These are phyloP conservation scores for Penaeus chinensis DNA, from an alignment of 1,140 invertebrate genomes.

Conservation along the genomic window DNA sequence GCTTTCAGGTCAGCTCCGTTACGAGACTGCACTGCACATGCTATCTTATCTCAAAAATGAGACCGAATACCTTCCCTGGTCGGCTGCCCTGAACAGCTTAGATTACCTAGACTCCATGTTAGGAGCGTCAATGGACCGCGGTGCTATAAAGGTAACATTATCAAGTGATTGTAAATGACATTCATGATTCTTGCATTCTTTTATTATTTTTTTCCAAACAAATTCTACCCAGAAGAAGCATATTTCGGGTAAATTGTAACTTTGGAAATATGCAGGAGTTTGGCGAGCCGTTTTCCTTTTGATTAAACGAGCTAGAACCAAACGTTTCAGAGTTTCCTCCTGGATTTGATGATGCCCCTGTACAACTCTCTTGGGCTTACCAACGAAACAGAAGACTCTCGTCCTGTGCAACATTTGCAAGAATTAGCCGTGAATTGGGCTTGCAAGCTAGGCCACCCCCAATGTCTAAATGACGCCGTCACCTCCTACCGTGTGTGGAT, in stretches of 20 bases:
- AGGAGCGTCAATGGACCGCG: slow-evolving; percentile 13
- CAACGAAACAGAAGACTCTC: slow-evolving; percentile 25
- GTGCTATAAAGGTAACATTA: slow-evolving; percentile 33
- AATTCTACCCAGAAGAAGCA: too few species aligned
- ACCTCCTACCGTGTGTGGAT: slow-evolving; percentile 65
- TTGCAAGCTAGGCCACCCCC: slow-evolving; percentile 39
- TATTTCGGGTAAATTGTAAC: too few species aligned
- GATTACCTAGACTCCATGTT: slow-evolving; percentile 37
- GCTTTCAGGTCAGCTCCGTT: slow-evolving; percentile 24
- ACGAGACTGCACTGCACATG: slow-evolving; percentile 32
- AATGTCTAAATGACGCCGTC: slow-evolving; percentile 64
- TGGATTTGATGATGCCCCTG: too few species aligned
- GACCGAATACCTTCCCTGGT: slow-evolving; percentile 59
- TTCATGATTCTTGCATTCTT: too few species aligned
- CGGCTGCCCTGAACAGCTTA: slow-evolving; percentile 38
- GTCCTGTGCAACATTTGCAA: slow-evolving; percentile 33
- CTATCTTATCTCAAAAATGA: slow-evolving; percentile 55
- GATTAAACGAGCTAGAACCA: too few species aligned
- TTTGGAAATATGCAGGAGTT: too few species aligned
- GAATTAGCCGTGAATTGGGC: slow-evolving; percentile 33
- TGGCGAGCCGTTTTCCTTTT: too few species aligned
- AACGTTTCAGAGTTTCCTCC: too few species aligned
- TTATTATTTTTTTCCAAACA: too few species aligned
- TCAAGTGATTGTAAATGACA: too few species aligned
- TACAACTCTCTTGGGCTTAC: neutral